Evolutionary conservation across 92 coral and sea anemone genomes (phyloP).

Genomic region (Palythoa grandis): DNA sequence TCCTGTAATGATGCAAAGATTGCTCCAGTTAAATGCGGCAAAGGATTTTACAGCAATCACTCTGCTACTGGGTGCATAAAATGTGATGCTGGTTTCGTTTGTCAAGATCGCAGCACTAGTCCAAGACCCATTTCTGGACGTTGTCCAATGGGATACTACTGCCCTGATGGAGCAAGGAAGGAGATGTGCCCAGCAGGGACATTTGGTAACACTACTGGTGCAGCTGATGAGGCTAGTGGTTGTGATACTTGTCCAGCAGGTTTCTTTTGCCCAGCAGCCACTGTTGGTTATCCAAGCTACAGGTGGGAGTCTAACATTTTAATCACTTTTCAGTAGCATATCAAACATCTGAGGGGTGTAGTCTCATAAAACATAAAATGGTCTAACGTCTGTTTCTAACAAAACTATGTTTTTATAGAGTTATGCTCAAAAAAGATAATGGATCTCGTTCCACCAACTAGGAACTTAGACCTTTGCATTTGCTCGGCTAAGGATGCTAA

Average conservation of each 20-base stretch:
- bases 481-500: too few species aligned
- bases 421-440: background rate
- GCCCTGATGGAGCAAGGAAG: constrained; percentile 79
- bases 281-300: constrained; percentile 83
- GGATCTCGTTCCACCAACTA: background rate
- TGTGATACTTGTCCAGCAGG: constrained; percentile 94
- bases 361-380: too few species aligned
- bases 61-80: constrained; percentile 68
- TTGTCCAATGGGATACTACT: constrained; percentile 86
- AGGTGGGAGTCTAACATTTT: constrained; percentile 53
- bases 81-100: constrained; percentile 83
- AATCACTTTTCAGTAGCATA: too few species aligned
- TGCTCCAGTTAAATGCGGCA: constrained; percentile 82
- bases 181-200: constrained; percentile 90
- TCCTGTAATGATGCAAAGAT: constrained; percentile 56
- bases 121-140: constrained; percentile 83
- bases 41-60: constrained; percentile 88
- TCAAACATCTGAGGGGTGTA: too few species aligned
- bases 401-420: too few species aligned
- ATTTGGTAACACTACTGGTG: constrained; percentile 92
- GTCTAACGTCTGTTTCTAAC: too few species aligned
- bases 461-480: too few species aligned
- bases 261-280: constrained; percentile 85
- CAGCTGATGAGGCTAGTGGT: constrained; percentile 72
- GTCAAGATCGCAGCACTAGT: constrained; percentile 79